Conservation (phyloP, 1,140 invertebrate species). For the Telenomus remus region DNA sequence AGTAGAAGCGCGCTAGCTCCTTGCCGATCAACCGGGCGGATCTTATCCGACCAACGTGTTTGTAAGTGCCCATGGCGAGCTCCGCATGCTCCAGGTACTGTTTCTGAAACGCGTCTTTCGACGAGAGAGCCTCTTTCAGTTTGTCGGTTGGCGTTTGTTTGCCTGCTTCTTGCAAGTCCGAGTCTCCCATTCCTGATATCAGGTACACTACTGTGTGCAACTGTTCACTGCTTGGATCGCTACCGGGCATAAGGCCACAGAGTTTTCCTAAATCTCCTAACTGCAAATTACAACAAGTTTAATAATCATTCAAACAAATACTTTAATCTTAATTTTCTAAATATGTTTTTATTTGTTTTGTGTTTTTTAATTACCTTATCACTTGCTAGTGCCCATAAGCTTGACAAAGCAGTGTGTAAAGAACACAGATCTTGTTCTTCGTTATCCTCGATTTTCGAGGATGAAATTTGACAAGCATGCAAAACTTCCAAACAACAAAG, state of each 20-base stretch:
- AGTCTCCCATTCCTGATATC: conserved; percentile 91
- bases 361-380: conserved; percentile 84
- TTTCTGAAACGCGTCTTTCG: conserved; percentile 91
- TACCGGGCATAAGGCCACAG: conserved; percentile 93
- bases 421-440: conserved; percentile 83
- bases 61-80: conserved; percentile 96
- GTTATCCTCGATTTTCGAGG: conserved; percentile 80
- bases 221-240: conserved; percentile 88
- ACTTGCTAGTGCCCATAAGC: conserved; percentile 93
- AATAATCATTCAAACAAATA: no score
- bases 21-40: conserved; percentile 91
- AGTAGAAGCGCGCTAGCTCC: conserved; percentile 93
- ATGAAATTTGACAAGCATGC: conserved; percentile 82
- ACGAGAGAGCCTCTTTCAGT: conserved; percentile 92
- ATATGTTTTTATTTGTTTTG: conserved; percentile 2
- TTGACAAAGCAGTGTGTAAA: conserved; percentile 90
- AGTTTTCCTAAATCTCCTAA: conserved; percentile 89
- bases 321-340: no score
- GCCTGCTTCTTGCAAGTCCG: conserved; percentile 72
- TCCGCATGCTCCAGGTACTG: conserved; percentile 95
- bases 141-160: conserved; percentile 86
- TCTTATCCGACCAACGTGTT: conserved; percentile 91
- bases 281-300: conserved; percentile 74
- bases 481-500: conserved; percentile 93
- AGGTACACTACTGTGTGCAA: conserved; percentile 92